A percentile compares a stretch with the other conserved stretches of the same genome.
Conservation (phyloP, 2,113 vertebrate genomes). For the Nymphicus hollandicus region DNA sequence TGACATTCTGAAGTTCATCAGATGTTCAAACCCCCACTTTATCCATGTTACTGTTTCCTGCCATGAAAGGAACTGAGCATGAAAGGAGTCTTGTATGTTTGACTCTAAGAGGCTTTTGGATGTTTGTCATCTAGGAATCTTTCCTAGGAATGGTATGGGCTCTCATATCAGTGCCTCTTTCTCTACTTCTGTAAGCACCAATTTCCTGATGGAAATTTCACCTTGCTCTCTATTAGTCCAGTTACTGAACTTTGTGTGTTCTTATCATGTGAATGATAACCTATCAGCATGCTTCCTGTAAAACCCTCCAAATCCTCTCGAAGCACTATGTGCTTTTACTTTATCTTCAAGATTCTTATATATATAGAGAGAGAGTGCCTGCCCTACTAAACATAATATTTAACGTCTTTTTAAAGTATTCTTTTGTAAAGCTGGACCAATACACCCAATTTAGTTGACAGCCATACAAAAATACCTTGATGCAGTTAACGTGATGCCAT, state of each 20-base stretch:
- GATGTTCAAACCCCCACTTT: not conserved
- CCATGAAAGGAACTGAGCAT: not conserved
- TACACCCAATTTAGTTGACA: not conserved
- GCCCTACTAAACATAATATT: not conserved
- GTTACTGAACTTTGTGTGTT: not conserved
- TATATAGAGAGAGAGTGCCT: not conserved
- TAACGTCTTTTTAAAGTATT: not conserved
- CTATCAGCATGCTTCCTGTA: not conserved
- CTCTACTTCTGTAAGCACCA: not conserved
- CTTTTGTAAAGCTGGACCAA: not conserved
- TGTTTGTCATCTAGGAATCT: not conserved
- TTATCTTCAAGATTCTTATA: not conserved
- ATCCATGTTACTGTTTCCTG: not conserved
- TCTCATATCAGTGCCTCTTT: not conserved
- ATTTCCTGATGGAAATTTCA: not conserved
- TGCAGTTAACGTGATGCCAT: not conserved
- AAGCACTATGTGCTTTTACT: not conserved
- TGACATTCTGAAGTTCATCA: not conserved
- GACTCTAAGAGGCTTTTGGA: not conserved
- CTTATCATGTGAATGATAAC: not conserved
- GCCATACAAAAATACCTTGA: not conserved
- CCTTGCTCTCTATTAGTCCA: not conserved
- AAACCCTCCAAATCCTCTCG: not conserved
- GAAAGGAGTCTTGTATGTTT: not conserved
- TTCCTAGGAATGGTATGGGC: not conserved